Evolutionary conservation across 2,113 vertebrate genomes (phyloP).

Genomic region (Sander lucioperca): DNA sequence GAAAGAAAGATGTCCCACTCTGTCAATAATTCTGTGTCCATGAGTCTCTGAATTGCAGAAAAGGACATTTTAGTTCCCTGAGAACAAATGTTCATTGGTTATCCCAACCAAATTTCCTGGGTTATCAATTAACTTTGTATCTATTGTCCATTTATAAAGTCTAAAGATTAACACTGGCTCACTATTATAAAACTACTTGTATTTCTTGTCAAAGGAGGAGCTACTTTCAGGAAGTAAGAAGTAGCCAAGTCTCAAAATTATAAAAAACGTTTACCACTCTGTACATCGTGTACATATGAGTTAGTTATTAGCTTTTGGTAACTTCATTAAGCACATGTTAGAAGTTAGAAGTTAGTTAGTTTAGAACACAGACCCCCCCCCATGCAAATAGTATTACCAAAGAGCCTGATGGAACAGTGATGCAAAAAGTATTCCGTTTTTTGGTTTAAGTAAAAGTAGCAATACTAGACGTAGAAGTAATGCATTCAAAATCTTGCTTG

Average conservation of each 20-base stretch:
- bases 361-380: not conserved
- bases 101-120: not conserved
- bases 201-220: not conserved
- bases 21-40: not conserved
- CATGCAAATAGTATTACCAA: too few relatives aligned
- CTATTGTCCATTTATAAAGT: not conserved
- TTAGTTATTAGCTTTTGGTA: not conserved
- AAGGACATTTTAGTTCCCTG: not conserved
- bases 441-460: not conserved
- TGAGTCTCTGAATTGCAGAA: not conserved
- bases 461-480: not conserved
- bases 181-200: too few relatives aligned
- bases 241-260: not conserved
- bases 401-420: not conserved
- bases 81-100: not conserved
- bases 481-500: not conserved
- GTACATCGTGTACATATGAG: not conserved
- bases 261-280: not conserved
- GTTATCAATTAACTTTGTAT: not conserved
- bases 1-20: constrained; percentile 42
- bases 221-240: not conserved
- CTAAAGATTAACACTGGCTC: not conserved
- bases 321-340: not conserved
- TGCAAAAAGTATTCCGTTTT: not conserved
- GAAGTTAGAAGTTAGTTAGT: too few relatives aligned